Evolutionary conservation across 2,113 vertebrate genomes (phyloP).

Genomic region (Edolisoma coerulescens): DNA sequence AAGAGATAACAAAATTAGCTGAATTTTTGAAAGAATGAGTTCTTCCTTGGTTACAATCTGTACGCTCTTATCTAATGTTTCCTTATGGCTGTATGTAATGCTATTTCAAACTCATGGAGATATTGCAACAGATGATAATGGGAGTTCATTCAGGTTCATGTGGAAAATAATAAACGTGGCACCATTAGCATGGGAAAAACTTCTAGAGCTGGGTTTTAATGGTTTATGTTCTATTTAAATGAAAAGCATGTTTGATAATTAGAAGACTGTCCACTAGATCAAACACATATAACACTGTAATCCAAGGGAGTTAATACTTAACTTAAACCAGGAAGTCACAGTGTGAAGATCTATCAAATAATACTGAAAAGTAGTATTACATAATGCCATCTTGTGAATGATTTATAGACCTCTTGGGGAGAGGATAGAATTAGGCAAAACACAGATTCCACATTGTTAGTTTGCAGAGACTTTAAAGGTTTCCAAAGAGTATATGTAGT

Average conservation of each 20-base stretch:
- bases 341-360: not conserved
- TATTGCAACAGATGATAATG: not conserved
- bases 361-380: not conserved
- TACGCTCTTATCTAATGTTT: not conserved
- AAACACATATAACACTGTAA: not conserved
- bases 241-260: not conserved
- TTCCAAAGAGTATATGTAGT: not conserved
- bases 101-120: not conserved
- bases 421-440: not conserved
- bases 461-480: not conserved
- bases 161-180: not conserved
- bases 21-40: not conserved
- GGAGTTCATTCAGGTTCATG: not conserved
- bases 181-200: not conserved
- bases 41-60: not conserved
- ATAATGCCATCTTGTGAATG: constrained; percentile 21
- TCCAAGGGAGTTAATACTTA: not conserved
- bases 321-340: not conserved
- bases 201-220: not conserved
- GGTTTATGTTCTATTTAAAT: not conserved
- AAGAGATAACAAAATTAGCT: not conserved
- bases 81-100: not conserved
- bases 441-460: not conserved
- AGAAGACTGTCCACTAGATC: not conserved
- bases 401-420: not conserved